Conservation (phyloP, 2,797 vertebrate genomes). For the Triplophysa yarkandensis region DNA sequence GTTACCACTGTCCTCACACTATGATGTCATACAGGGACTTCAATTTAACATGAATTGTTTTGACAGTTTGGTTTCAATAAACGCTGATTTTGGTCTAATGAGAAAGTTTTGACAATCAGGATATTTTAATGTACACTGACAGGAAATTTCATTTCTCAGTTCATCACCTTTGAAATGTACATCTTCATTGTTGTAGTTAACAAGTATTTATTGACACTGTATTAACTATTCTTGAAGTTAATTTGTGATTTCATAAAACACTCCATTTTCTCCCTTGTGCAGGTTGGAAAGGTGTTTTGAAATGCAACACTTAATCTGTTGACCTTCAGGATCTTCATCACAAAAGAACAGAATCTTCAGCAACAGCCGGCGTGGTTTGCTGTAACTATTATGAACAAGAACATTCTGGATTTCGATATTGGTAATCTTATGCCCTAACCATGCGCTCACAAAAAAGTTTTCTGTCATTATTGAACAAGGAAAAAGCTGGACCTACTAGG, state of each 20-base stretch:
- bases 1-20: too few species aligned
- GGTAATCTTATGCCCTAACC: constrained; percentile 8
- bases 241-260: constrained; percentile 1
- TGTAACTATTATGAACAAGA: neutral
- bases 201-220: too few species aligned
- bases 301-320: neutral
- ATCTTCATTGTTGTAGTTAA: too few species aligned
- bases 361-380: neutral
- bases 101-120: too few species aligned
- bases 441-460: constrained; percentile 61
- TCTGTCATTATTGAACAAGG: constrained; percentile 56
- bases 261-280: constrained; percentile 9
- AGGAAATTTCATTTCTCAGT: too few species aligned
- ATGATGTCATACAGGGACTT: too few species aligned
- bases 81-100: too few species aligned
- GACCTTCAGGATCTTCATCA: neutral
- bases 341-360: neutral
- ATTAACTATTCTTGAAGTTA: neutral
- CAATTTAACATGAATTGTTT: too few species aligned
- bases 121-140: too few species aligned
- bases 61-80: too few species aligned
- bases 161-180: too few species aligned
- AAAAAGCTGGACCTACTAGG: constrained; percentile 67
- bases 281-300: neutral
- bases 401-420: neutral